Conservation (phyloP, 2,113 vertebrate genomes). For the Glaucomys volans region DNA sequence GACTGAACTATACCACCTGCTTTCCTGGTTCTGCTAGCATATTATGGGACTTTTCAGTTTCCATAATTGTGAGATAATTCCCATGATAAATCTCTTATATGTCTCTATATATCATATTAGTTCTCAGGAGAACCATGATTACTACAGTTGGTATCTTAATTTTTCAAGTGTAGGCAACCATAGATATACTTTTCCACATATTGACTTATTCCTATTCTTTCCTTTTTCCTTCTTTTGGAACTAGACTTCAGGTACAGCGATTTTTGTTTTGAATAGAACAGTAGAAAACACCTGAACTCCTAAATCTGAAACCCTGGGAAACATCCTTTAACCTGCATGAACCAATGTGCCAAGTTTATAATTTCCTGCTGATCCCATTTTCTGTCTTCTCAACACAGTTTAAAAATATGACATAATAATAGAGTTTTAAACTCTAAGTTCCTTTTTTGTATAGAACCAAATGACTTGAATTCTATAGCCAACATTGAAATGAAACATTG, state of each 20-base stretch:
- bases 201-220: conserved; percentile 26
- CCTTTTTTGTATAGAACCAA: neutral
- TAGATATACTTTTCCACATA: neutral
- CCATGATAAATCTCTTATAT: neutral
- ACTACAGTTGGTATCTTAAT: neutral
- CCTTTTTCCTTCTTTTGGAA: neutral
- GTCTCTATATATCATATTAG: neutral
- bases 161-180: conserved; percentile 2
- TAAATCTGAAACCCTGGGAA: neutral
- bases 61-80: neutral
- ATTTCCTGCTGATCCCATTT: conserved; percentile 27
- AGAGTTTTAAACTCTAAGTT: conserved; percentile 9
- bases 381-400: conserved; percentile 39
- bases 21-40: neutral
- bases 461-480: neutral
- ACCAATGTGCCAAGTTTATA: neutral
- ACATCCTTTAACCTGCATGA: conserved; percentile 23
- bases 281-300: neutral
- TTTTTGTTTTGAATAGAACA: conserved; percentile 45
- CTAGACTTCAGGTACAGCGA: neutral
- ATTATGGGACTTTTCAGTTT: too few species aligned
- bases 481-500: conserved; percentile 34
- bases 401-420: conserved; percentile 20
- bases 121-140: neutral
- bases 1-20: neutral